Evolutionary conservation across 2,888 invertebrate genomes (phyloP).

Genomic region (Eupithecia insigniata): DNA sequence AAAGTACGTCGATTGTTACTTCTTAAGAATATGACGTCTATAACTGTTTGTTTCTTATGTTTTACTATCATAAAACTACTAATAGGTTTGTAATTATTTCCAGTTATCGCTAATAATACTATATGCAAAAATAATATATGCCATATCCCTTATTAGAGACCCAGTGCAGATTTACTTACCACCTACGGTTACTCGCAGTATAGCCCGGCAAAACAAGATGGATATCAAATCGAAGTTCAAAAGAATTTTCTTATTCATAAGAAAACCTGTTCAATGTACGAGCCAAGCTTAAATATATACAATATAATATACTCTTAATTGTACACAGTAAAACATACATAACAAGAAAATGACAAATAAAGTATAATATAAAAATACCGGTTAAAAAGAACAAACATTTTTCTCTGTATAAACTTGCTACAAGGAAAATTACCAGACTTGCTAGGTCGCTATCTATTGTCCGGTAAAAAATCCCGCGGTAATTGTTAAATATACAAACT

Average conservation of each 20-base stretch:
- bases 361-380: background rate
- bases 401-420: background rate
- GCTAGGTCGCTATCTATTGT: slow-evolving; percentile 6
- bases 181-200: background rate
- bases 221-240: background rate
- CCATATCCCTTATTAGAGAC: background rate
- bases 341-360: background rate
- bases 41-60: background rate
- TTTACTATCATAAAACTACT: background rate
- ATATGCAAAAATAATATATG: too few relatives aligned
- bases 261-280: background rate
- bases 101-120: background rate
- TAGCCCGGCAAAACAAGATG: background rate
- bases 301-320: background rate
- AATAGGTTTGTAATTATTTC: background rate
- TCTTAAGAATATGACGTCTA: background rate
- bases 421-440: slow-evolving; percentile 20
- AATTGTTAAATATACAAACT: slow-evolving; percentile 11
- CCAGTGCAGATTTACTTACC: background rate
- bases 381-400: background rate
- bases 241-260: background rate
- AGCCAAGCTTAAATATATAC: background rate
- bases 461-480: slow-evolving; percentile 11
- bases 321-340: background rate
- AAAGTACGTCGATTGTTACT: background rate